Evolutionary conservation across 1,140 invertebrate genomes (phyloP).

Genomic region (Diorhabda carinulata): DNA sequence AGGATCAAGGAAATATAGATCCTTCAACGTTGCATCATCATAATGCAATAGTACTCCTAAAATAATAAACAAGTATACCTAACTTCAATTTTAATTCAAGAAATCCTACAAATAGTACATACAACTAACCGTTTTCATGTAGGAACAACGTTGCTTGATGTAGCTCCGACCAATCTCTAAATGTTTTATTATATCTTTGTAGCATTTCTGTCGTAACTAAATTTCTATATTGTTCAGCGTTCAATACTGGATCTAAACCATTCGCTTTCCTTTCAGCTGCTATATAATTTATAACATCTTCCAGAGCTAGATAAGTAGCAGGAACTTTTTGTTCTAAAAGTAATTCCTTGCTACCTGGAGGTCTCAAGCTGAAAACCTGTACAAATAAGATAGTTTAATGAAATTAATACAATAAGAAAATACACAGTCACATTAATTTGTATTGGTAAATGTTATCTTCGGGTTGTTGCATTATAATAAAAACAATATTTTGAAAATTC

Average conservation of each 20-base stretch:
- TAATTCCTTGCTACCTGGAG: slow-evolving; percentile 85
- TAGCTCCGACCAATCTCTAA: slow-evolving; percentile 84
- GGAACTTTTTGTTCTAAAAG: slow-evolving; percentile 93
- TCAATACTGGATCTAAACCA: slow-evolving; percentile 82
- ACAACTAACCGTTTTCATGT: slow-evolving; percentile 85
- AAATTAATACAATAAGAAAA: too few species aligned
- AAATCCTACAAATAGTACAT: neutral
- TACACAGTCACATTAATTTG: too few species aligned
- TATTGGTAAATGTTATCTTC: too few species aligned
- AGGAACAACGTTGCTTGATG: slow-evolving; percentile 95
- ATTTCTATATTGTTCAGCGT: slow-evolving; percentile 77
- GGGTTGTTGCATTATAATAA: too few species aligned
- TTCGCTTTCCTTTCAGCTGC: slow-evolving; percentile 65
- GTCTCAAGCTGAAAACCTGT: slow-evolving; percentile 72
- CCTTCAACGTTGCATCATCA: slow-evolving; percentile 92
- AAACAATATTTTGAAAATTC: too few species aligned
- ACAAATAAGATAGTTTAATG: neutral
- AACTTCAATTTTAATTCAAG: neutral
- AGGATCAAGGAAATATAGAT: slow-evolving; percentile 89
- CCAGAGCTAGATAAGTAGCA: slow-evolving; percentile 89
- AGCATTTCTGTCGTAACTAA: slow-evolving; percentile 68
- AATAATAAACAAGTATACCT: slow-evolving; percentile 14
- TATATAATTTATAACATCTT: slow-evolving; percentile 83
- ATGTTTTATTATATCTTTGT: slow-evolving; percentile 61
- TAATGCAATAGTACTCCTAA: slow-evolving; percentile 92